These are phyloP conservation scores for Teleogryllus occipitalis DNA, from an alignment of 1,140 invertebrate genomes.

Conservation along the genomic window DNA sequence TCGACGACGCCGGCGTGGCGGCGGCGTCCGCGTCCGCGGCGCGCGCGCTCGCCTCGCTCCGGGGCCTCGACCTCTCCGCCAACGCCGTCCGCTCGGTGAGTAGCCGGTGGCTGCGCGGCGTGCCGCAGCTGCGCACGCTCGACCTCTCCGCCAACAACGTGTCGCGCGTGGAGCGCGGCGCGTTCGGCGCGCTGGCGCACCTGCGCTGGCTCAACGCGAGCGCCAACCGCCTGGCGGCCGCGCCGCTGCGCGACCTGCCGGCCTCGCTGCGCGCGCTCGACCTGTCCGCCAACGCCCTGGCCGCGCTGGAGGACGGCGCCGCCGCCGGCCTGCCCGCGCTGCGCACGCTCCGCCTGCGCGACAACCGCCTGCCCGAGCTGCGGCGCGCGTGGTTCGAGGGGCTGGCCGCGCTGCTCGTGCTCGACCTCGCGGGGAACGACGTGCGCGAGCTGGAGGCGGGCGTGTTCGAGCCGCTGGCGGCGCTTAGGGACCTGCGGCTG, in stretches of 20 bases:
- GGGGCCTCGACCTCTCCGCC: constrained; percentile 43
- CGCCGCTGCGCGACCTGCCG: constrained; percentile 35
- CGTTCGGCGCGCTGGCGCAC: constrained; percentile 46
- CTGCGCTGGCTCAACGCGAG: constrained; percentile 49
- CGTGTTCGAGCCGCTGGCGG: constrained; percentile 39
- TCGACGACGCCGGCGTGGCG: neutral
- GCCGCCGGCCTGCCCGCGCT: constrained; percentile 47
- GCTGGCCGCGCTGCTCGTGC: constrained; percentile 35
- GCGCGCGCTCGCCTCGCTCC: constrained; percentile 43
- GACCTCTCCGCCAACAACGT: constrained; percentile 59
- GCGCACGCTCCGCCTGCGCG: constrained; percentile 71
- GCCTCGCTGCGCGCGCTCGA: constrained; percentile 37
- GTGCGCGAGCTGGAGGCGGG: constrained; percentile 33
- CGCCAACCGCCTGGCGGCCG: constrained; percentile 33
- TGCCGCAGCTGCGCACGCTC: constrained; percentile 36
- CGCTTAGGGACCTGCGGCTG: constrained; percentile 68
- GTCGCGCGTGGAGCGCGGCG: constrained; percentile 44
- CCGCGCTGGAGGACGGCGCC: constrained; percentile 25
- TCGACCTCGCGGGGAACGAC: constrained; percentile 40
- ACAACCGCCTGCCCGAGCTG: constrained; percentile 54
- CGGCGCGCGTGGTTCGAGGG: constrained; percentile 32
- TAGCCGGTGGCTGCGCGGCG: constrained; percentile 31
- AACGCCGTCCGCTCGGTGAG: constrained; percentile 35
- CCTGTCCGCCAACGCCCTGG: constrained; percentile 41
- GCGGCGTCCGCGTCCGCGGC: too few species aligned